These are phyloP conservation scores for Ancistrus triradiatus DNA, from an alignment of 2,113 vertebrate genomes.

Conservation along the genomic window DNA sequence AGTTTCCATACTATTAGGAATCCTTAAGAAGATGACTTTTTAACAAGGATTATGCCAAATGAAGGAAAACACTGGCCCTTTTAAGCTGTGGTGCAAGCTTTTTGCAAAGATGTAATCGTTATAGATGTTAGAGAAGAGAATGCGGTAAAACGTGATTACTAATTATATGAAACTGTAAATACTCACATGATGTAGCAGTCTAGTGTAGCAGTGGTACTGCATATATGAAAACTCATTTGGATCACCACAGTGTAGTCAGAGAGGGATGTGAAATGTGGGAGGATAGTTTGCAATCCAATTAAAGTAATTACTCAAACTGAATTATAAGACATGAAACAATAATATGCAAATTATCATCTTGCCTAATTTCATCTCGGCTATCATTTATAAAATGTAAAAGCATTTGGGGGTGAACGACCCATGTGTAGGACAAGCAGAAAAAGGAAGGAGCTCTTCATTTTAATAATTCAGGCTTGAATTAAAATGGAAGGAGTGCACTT, in stretches of 20 bases:
- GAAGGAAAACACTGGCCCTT: neutral
- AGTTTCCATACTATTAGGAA: conserved; percentile 19
- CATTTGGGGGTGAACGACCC: conserved; percentile 20
- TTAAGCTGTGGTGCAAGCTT: neutral
- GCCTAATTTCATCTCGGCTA: conserved; percentile 5
- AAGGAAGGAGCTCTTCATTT: conserved; percentile 49
- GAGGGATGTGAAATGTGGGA: no score
- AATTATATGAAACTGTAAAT: neutral
- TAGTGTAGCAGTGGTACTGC: no score
- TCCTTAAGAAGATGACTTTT: conserved; percentile 6
- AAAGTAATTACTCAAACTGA: conserved; percentile 9
- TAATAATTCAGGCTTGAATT: conserved; percentile 58
- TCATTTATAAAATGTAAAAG: conserved; percentile 18
- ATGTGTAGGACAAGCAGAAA: conserved; percentile 27
- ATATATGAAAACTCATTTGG: neutral
- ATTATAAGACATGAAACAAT: no score
- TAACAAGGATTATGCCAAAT: conserved; percentile 30
- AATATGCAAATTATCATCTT: no score
- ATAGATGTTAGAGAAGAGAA: neutral
- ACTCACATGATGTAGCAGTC: no score
- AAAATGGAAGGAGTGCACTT: conserved; percentile 60
- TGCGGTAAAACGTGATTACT: neutral
- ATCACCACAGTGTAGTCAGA: neutral
- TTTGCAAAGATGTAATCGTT: neutral
- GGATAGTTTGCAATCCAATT: no score